A percentile compares a stretch with the other conserved stretches of the same genome.
phyloP scores from a whole-genome alignment of 2,797 vertebrate species.

The Steatocranus sp. region DNA sequence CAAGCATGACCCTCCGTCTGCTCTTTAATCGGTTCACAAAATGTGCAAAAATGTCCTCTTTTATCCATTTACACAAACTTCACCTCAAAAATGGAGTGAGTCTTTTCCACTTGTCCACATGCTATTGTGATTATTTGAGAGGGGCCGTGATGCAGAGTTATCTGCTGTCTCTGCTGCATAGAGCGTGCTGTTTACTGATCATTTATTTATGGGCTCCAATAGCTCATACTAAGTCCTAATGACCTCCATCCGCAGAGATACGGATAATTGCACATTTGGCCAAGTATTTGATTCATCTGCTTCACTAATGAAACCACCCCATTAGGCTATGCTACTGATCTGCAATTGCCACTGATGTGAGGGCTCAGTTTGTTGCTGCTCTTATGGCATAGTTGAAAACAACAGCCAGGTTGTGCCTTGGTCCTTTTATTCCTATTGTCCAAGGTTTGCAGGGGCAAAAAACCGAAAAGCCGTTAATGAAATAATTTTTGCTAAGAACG shows the following conservation, averaged over 20 bases:
- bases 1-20: not conserved
- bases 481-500: constrained; percentile 26
- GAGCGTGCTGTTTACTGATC: constrained; percentile 49
- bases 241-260: constrained; percentile 48
- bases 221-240: constrained; percentile 59
- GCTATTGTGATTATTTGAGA: not conserved
- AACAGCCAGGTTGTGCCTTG: not conserved
- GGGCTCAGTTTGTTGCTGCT: not conserved
- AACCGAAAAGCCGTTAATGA: constrained; percentile 30
- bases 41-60: not conserved
- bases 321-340: constrained; percentile 28
- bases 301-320: constrained; percentile 48
- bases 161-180: constrained; percentile 24
- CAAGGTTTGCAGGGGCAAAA: constrained; percentile 4
- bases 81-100: not conserved
- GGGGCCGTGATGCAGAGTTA: constrained; percentile 3
- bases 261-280: constrained; percentile 61
- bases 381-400: not conserved
- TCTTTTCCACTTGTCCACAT: not conserved
- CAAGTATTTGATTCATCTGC: constrained; percentile 62
- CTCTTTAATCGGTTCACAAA: not conserved
- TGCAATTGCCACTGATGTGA: not conserved
- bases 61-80: not conserved
- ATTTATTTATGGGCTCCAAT: constrained; percentile 63
- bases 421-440: not conserved